Conservation (phyloP, 2,113 vertebrate species). For the Pontoporia blainvillei region DNA sequence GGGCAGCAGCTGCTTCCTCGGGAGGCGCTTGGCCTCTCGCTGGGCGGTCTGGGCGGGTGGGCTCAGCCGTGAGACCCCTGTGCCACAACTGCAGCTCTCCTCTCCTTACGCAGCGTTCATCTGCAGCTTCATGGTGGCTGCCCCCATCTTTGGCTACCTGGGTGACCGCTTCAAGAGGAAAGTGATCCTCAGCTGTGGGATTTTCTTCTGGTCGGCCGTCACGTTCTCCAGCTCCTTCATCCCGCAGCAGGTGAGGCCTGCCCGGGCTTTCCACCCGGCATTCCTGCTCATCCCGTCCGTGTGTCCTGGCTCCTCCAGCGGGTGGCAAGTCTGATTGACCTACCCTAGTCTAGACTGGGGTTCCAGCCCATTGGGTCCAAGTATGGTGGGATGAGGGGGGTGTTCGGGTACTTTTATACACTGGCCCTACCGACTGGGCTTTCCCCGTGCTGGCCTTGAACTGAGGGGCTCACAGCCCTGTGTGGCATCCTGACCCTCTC, state of each 20-base stretch:
- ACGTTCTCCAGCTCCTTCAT: conserved; percentile 98
- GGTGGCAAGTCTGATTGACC: not conserved
- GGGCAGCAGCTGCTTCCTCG: not conserved
- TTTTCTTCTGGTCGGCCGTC: conserved; percentile 97
- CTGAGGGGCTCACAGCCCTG: fast-evolving
- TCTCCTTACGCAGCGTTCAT: conserved; percentile 91
- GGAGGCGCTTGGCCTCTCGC: not conserved
- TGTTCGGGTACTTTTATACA: not conserved
- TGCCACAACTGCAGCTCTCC: not conserved
- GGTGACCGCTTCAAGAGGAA: conserved; percentile 99
- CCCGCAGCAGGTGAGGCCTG: conserved; percentile 88
- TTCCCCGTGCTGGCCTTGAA: not conserved
- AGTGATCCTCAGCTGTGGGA: conserved; percentile 96
- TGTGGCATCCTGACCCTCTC: not conserved
- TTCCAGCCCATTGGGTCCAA: not conserved
- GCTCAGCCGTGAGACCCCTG: fast-evolving
- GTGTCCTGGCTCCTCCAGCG: not conserved
- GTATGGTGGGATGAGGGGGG: not conserved
- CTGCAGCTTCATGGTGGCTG: conserved; percentile 99
- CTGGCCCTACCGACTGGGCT: not conserved
- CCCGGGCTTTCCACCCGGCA: fast-evolving
- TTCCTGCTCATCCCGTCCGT: fast-evolving
- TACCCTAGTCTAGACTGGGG: not conserved
- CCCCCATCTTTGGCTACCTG: conserved; percentile 98
- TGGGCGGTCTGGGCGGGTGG: not conserved